Conservation (phyloP, 2,797 vertebrate species). For the Spheniscus humboldti region DNA sequence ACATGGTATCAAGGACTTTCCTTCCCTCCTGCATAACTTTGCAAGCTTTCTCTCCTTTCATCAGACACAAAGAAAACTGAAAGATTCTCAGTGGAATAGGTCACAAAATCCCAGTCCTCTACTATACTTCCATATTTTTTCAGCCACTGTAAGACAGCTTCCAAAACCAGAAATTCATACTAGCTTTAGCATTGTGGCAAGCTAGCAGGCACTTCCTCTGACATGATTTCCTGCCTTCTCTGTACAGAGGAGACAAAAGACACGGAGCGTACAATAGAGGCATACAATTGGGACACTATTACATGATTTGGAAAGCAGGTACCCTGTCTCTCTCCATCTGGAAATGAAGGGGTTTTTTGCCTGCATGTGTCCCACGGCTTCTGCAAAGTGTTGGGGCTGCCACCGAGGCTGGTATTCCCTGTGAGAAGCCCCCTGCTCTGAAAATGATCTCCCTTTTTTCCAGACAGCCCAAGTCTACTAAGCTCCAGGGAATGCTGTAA, state of each 20-base stretch:
- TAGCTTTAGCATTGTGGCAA: neutral
- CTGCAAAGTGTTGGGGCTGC: neutral
- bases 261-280: neutral
- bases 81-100: neutral
- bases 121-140: neutral
- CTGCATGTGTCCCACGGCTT: neutral
- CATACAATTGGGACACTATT: neutral
- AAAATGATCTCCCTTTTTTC: neutral
- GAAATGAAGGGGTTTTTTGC: neutral
- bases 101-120: neutral
- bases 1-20: neutral
- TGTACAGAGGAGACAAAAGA: neutral
- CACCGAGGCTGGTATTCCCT: neutral
- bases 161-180: neutral
- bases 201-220: neutral
- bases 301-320: neutral
- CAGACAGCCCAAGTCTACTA: neutral
- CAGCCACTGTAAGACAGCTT: neutral
- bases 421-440: neutral
- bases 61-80: neutral
- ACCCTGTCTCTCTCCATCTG: neutral
- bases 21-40: neutral
- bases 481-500: neutral
- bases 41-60: neutral
- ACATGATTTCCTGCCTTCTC: neutral